These are phyloP conservation scores for Machimus rusticus DNA, from an alignment of 2,888 invertebrate species.

Conservation along the genomic window DNA sequence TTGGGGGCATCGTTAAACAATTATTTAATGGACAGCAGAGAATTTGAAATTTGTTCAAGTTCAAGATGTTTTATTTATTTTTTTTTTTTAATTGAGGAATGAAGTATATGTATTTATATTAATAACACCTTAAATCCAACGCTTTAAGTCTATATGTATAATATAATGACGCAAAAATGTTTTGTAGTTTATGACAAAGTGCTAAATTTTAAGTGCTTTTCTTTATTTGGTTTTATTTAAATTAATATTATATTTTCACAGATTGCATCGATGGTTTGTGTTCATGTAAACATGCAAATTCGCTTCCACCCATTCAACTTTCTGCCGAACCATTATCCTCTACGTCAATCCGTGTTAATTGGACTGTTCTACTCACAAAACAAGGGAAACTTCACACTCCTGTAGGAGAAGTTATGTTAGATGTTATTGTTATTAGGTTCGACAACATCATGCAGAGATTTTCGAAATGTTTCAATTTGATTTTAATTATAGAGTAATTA, in stretches of 20 bases:
- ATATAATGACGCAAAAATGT: too few relatives aligned
- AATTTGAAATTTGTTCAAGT: too few relatives aligned
- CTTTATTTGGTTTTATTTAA: too few relatives aligned
- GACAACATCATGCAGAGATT: background rate
- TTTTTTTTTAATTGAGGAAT: too few relatives aligned
- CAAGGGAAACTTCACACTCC: background rate
- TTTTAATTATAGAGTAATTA: background rate
- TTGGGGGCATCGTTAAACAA: too few relatives aligned
- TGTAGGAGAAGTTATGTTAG: background rate
- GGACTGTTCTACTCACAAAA: background rate
- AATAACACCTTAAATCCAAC: too few relatives aligned
- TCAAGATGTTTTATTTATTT: too few relatives aligned
- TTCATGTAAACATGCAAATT: background rate
- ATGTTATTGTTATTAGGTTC: background rate
- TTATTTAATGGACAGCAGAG: too few relatives aligned
- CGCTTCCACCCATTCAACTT: background rate
- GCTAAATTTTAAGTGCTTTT: too few relatives aligned
- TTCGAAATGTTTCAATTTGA: background rate
- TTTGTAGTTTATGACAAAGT: too few relatives aligned
- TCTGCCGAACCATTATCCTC: background rate
- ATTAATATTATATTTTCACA: background rate
- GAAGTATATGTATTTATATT: too few relatives aligned
- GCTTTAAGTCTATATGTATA: too few relatives aligned
- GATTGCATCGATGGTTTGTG: background rate
- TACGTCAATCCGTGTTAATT: background rate